Conservation (phyloP, 2,888 invertebrate species). For the Cataglyphis albicans region DNA sequence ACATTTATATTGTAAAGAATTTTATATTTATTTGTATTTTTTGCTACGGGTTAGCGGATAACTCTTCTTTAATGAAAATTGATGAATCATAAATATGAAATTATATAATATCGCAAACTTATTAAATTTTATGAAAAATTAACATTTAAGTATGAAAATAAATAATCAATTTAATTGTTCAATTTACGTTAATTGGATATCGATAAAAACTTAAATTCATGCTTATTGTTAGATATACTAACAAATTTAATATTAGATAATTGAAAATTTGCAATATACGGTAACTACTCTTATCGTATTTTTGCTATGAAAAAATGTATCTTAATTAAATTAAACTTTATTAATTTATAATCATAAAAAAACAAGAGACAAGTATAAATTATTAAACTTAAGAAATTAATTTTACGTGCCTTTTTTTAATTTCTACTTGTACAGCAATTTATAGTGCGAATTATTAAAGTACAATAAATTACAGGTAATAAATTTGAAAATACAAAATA, state of each 20-base stretch:
- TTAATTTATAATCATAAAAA: not conserved
- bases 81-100: not conserved
- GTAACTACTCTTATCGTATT: not conserved
- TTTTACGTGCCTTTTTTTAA: not conserved
- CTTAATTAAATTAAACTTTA: not conserved
- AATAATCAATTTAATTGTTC: not conserved
- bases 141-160: not conserved
- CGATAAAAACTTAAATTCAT: constrained; percentile 1
- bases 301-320: not conserved
- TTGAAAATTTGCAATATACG: not conserved
- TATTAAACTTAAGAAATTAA: not conserved
- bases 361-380: not conserved
- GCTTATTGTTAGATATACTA: not conserved
- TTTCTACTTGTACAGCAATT: not conserved
- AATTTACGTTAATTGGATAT: not conserved
- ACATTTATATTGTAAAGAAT: not conserved
- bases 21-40: not conserved
- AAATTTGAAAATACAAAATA: not conserved
- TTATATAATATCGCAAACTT: not conserved
- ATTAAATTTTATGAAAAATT: not conserved
- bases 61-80: constrained; percentile 6
- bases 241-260: not conserved
- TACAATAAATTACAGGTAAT: not conserved
- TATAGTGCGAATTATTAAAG: not conserved
- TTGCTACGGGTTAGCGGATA: not conserved